Evolutionary conservation across 1,140 invertebrate genomes (phyloP), one percentile per base, ranked within the genome.

Genomic region (Drosophila repleta): DNA sequence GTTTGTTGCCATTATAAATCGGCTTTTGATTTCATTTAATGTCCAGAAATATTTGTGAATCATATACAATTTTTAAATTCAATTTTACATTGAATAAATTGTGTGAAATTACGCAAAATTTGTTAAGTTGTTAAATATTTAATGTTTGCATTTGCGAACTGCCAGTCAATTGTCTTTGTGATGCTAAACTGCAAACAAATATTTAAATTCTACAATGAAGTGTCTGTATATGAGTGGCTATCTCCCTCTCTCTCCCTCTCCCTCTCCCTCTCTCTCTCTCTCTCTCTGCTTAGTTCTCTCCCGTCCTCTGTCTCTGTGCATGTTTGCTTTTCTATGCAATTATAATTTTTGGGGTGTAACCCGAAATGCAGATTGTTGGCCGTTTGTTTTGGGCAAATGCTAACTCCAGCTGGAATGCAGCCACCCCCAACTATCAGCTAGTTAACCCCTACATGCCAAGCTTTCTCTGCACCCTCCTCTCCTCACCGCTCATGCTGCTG

Each of bases 301-400:
- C 4, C 24, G 2, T 2, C 24, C 21, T 55, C 13, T 37, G 26
- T 35, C 18, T 55, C 13, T 55, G 39, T 26, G 29, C 5, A 37
- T 65, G 63, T 45, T 57, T 62, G 52, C 62, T 18, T 62, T 55
- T 68, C 75, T 78, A 73, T 57, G 75, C 69, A 79, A 79, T 79
- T 79, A 78, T 78, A 79, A 79, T 74, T 78, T 78, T 74, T 56
- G 49, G 48, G 26, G 52, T 57, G 67, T 43, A 57, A 29, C 63
- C 48, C 52, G 55, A 74, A 79, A 78, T 77, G 75, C 75, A 77
- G 75, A 77, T 79, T 79, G 76, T 53, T 74, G 63, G 76, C 76
- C 68, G 77, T 77, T 78, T 78, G 74, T 77, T 78, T 77, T 15
- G 51, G 43, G 74, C 46, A 43, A 79, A 58, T 68, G 69, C 65